Conservation (phyloP, 2,113 vertebrate species). For the Colaptes auratus region DNA sequence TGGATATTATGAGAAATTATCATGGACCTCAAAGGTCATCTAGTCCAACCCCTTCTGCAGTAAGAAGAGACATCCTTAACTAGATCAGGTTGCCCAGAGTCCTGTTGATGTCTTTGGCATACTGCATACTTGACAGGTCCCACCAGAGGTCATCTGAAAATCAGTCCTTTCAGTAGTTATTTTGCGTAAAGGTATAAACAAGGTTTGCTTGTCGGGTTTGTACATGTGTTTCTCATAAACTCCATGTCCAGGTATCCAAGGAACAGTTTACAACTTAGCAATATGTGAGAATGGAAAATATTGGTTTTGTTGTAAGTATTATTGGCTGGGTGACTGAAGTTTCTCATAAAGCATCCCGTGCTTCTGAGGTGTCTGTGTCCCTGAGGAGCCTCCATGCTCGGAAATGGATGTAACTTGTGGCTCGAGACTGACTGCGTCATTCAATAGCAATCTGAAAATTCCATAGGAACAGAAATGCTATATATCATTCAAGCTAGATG, state of each 20-base stretch:
- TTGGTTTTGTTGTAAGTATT: constrained; percentile 64
- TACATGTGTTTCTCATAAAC: constrained; percentile 70
- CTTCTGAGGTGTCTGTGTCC: constrained; percentile 46
- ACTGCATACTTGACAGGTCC: not conserved
- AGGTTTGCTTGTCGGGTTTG: constrained; percentile 25
- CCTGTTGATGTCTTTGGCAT: not conserved
- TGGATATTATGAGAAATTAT: not conserved
- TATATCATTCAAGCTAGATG: not conserved
- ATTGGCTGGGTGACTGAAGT: constrained; percentile 27
- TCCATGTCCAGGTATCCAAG: constrained; percentile 55
- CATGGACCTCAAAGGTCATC: not conserved
- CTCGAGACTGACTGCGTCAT: not conserved
- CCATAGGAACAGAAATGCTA: constrained; percentile 1
- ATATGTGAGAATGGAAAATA: constrained; percentile 70
- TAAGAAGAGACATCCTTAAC: no score
- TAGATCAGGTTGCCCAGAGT: no score
- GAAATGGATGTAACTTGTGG: constrained; percentile 11
- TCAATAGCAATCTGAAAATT: constrained; percentile 15
- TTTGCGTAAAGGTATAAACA: constrained; percentile 56
- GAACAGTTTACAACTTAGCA: constrained; percentile 63
- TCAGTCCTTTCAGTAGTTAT: constrained; percentile 60
- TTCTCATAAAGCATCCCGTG: constrained; percentile 17
- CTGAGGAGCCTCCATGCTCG: not conserved
- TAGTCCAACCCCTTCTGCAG: no score
- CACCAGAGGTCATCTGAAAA: constrained; percentile 7